These are phyloP conservation scores for Neolamprologus brichardi DNA, from an alignment of 2,113 vertebrate genomes.

Conservation along the genomic window DNA sequence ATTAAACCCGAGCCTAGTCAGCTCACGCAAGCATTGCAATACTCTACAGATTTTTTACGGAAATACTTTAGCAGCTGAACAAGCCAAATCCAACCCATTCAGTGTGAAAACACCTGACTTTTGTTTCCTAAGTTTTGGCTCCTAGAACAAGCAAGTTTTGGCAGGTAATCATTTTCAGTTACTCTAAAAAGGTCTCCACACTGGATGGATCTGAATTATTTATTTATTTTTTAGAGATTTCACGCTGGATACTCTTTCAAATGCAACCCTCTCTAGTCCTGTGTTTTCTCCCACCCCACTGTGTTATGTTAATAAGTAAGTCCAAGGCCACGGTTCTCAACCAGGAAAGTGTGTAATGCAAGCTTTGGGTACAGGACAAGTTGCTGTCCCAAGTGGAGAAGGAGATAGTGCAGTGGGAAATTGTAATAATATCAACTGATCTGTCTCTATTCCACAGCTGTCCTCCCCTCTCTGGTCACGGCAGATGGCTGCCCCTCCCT, in stretches of 20 bases:
- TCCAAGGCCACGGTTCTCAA: neutral
- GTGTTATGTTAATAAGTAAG: neutral
- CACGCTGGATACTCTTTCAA: neutral
- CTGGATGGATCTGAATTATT: neutral
- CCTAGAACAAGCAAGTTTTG: neutral
- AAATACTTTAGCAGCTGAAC: neutral
- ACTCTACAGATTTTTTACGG: neutral
- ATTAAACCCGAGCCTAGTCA: neutral
- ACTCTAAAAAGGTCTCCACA: neutral
- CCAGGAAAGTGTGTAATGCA: neutral
- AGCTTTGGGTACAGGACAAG: neutral
- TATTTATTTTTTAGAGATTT: neutral
- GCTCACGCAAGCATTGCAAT: neutral
- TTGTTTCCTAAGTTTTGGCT: neutral
- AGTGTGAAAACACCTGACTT: neutral
- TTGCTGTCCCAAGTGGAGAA: neutral
- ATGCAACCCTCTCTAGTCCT: neutral
- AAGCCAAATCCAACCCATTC: neutral
- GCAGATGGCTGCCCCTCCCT: neutral
- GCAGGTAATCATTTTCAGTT: neutral
- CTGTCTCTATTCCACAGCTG: neutral
- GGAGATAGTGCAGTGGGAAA: neutral
- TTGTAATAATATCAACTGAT: neutral
- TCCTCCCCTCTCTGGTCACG: neutral
- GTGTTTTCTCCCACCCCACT: neutral